Base-by-base conservation (phyloP, 1,140 invertebrate species). In the Hyphantria cunea region DNA sequence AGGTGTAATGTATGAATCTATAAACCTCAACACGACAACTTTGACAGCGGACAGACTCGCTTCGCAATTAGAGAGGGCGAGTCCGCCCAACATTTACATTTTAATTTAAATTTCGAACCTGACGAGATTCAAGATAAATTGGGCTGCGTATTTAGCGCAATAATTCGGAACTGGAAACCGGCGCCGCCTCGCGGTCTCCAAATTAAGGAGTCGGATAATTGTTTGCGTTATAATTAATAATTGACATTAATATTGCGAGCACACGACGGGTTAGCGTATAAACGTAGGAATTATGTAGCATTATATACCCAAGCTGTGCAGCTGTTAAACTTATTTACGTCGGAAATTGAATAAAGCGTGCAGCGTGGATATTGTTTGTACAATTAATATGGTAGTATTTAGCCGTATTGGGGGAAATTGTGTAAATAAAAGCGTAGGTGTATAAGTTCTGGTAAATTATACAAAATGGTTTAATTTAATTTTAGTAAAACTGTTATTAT, bases 21-120 rank as follows among this genome's bases (percentile, higher is more conserved):
- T 58, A 58, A 39, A 58, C 45, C 55, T 58, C 55, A 48, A 25
- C 45, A 34, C 44, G 70, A 70, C 68, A 79, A 82, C 44, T 82
- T 78, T 82, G 80, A 79, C 80, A 79, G 77, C 74, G 71, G 66
- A 66, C 73, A 68, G 78, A 75, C 74, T 75, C 59, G 66, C 63
- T 65, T 82, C 74, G 78, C 82, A 85, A 87, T 87, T 87, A 87
- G 79, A 82, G 68, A 75, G 77, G 72, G 70, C 78, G 69, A 66
- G 64, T 72, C 70, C 56, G 72, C 78, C 73, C 81, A 85, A 82
- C 84, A 89, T 89, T 89, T 89, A 88, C 86, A 89, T 89, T 89
- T 89, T 86, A 89, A 89, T 88, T 86, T 82, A 82, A 87, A 89
- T 84, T 84, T 84, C 79, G 76, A 80, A 84, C 83, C 83, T 86